Conservation (phyloP, 2,113 vertebrate species). For the Heterotis niloticus region DNA sequence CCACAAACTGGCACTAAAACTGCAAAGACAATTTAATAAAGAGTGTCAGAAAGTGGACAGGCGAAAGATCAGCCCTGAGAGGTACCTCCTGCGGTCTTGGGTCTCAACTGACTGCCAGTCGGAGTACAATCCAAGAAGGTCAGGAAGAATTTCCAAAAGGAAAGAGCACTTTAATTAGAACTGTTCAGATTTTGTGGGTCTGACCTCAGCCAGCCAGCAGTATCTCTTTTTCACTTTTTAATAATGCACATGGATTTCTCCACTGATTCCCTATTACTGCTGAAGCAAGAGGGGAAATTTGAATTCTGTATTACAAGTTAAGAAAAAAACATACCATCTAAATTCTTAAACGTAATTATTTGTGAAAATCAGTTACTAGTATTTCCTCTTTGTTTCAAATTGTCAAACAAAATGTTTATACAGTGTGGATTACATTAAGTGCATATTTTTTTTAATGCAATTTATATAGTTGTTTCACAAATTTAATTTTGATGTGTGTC, state of each 20-base stretch:
- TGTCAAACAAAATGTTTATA: background rate
- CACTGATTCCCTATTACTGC: background rate
- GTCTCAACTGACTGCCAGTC: conserved; percentile 56
- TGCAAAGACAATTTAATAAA: conserved; percentile 78
- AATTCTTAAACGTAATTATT: background rate
- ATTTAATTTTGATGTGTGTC: background rate
- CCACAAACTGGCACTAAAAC: conserved; percentile 73
- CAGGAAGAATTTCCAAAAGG: conserved; percentile 55
- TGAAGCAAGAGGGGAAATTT: background rate
- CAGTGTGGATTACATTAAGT: background rate
- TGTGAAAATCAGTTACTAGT: background rate
- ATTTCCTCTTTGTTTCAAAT: background rate
- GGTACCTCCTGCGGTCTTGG: conserved; percentile 85
- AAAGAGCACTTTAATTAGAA: conserved; percentile 42
- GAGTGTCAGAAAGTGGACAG: conserved; percentile 67
- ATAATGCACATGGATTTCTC: background rate
- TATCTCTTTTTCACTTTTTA: conserved; percentile 5
- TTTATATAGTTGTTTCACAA: background rate
- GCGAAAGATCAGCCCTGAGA: conserved; percentile 63
- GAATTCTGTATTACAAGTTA: background rate
- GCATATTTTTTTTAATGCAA: background rate
- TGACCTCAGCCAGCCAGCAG: background rate
- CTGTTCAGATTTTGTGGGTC: conserved; percentile 26
- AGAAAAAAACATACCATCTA: background rate
- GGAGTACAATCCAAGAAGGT: conserved; percentile 54